Base-by-base conservation (phyloP, 2,113 vertebrate species). In the Cheirogaleus medius region DNA sequence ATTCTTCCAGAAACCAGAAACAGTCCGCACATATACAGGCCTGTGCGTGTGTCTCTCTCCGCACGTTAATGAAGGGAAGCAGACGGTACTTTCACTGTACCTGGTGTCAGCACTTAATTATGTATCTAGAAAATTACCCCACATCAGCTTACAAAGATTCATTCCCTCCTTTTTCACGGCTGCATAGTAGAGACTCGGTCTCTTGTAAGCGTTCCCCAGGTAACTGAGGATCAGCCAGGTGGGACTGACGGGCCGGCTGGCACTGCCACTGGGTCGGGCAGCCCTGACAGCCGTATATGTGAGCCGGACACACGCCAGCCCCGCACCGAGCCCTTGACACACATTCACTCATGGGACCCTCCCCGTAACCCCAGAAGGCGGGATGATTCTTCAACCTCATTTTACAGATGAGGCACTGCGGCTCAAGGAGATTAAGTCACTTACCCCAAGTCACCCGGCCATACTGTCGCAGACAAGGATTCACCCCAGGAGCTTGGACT, bases 271-370 rank as follows among this genome's bases (percentile, higher is more conserved):
- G 8, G 20, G 0, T 6, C 12, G 17, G 17, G 1, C 34, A 58
- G 25, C 20, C 5, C 15, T 1, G 21, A 8, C 1, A 15, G 17
- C 42, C 6, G 32, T 14, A 6, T 1, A 37, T 0, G 3, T 5
- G 3, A 27, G 37, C 91, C 1, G 8, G 20, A 14, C 6, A 5
- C 77, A 11, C 7, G 25, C 17, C 64, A 20, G 73, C 14, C 3
- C 44, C 14, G 29, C 8, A 21, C 17, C 1, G 9, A 7, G 17
- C 21, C 17, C 29, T 15, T 8, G 7, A 14, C 77, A 8, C 8
- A 11, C 8, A 10, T 20, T 34, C 17, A 4, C 29, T 54, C 64
- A 1, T 2, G 17, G 0, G 27, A 7, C 44, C 69, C 58, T 95
- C 42, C 18, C 84, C 32, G 1, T 8, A 13, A 27, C 23, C 20